Percentiles rank a stretch among this genome's conserved stretches.
These are phyloP conservation scores for Choristoneura rosaceana DNA, from an alignment of 2,888 invertebrate genomes.

Conservation along the genomic window DNA sequence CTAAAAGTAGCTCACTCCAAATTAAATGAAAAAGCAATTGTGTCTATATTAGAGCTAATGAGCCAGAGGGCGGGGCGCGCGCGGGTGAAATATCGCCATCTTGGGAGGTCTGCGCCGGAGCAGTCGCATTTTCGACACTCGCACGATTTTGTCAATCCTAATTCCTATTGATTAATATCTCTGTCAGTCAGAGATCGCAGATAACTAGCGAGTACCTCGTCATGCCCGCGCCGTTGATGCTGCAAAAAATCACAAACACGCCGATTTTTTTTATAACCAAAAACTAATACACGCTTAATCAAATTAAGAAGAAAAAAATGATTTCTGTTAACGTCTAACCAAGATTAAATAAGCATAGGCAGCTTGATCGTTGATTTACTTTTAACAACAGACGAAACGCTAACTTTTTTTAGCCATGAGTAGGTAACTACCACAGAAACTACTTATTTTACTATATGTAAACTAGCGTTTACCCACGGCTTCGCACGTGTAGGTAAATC, in stretches of 20 bases:
- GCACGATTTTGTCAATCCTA: constrained; percentile 81
- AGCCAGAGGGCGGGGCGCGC: constrained; percentile 73
- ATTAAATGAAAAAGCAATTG: constrained; percentile 64
- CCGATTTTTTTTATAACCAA: constrained; percentile 21
- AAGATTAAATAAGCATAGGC: neutral
- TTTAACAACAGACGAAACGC: neutral
- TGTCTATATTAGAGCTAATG: constrained; percentile 81
- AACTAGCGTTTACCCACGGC: no score
- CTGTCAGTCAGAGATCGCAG: constrained; percentile 49
- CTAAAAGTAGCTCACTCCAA: constrained; percentile 11
- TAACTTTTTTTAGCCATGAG: neutral
- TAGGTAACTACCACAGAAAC: no score
- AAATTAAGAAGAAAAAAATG: constrained; percentile 3
- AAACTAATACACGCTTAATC: constrained; percentile 13
- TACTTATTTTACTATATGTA: no score
- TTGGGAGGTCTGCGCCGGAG: constrained; percentile 77
- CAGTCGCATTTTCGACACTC: constrained; percentile 81
- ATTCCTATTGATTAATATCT: constrained; percentile 79
- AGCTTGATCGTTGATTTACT: neutral
- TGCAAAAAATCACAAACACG: constrained; percentile 37
- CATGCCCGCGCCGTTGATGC: constrained; percentile 19
- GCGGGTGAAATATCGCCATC: constrained; percentile 79
- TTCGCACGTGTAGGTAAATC: no score
- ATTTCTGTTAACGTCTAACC: neutral
- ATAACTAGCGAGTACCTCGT: constrained; percentile 30